phyloP scores from a whole-genome alignment of 1,140 invertebrate genomes.

The Aphaenogaster rudis region DNA sequence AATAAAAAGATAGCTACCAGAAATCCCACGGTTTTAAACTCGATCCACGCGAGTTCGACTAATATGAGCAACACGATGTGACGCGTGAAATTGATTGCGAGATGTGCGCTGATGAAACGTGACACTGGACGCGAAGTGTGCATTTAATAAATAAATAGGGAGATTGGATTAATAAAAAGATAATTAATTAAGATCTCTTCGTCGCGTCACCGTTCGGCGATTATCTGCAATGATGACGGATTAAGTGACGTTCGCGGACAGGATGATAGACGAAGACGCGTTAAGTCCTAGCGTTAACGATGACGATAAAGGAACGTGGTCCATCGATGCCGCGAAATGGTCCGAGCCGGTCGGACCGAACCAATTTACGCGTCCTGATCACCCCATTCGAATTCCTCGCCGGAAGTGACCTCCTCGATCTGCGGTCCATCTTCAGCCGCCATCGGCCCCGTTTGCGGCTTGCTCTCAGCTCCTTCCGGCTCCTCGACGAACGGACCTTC shows the following conservation, averaged over 20 bases:
- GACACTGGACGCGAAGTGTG: not conserved
- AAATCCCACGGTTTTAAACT: constrained; percentile 19
- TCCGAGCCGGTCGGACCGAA: not conserved
- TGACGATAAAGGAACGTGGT: constrained; percentile 8
- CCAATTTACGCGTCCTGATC: constrained; percentile 71
- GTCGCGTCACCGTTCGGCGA: not conserved
- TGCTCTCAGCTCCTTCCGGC: constrained; percentile 67
- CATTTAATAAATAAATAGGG: constrained; percentile 27
- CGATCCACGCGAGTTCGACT: not conserved
- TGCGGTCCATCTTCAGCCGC: constrained; percentile 52
- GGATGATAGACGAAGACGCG: not conserved
- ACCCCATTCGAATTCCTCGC: constrained; percentile 73
- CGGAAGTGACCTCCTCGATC: constrained; percentile 71
- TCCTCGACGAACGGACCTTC: constrained; percentile 77
- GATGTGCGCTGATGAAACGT: constrained; percentile 18
- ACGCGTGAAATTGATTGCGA: constrained; percentile 4
- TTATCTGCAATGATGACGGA: not conserved
- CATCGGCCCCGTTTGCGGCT: constrained; percentile 32
- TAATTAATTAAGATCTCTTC: constrained; percentile 21
- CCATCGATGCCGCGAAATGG: constrained; percentile 15
- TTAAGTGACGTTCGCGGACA: not conserved
- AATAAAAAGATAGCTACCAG: constrained; percentile 4
- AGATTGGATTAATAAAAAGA: not conserved
- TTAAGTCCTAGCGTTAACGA: constrained; percentile 23
- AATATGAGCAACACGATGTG: not conserved